These are phyloP conservation scores for Latrodectus geometricus DNA, from an alignment of 1,140 invertebrate genomes.

Conservation along the genomic window DNA sequence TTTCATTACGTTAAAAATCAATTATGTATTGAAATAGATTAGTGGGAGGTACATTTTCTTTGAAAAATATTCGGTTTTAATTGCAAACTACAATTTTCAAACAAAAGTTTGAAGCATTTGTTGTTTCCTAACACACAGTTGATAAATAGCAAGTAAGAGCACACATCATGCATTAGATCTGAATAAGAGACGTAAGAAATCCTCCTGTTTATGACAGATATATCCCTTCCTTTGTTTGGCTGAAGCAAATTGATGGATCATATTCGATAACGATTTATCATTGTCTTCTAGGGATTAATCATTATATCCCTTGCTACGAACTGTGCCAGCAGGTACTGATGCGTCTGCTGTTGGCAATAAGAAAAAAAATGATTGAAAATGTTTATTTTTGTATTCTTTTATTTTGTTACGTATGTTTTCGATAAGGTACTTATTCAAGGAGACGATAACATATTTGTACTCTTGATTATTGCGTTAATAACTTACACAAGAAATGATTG, in stretches of 20 bases:
- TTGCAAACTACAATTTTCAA: too few species aligned
- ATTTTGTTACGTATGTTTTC: conserved; percentile 15
- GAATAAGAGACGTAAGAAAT: too few species aligned
- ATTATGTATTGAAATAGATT: too few species aligned
- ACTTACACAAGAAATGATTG: not conserved
- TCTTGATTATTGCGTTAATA: not conserved
- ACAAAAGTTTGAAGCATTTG: too few species aligned
- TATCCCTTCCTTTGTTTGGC: conserved; percentile 27
- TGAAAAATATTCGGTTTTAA: too few species aligned
- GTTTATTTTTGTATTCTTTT: conserved; percentile 16
- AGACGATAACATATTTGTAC: conserved; percentile 13
- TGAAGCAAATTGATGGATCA: conserved; percentile 8
- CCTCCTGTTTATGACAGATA: conserved; percentile 25
- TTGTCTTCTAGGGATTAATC: conserved; percentile 40
- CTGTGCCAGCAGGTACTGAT: not conserved
- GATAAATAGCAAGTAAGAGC: too few species aligned
- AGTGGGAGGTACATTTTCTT: too few species aligned
- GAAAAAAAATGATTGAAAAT: conserved; percentile 30
- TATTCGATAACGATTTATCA: conserved; percentile 40
- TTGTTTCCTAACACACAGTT: too few species aligned
- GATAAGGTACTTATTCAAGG: conserved; percentile 19
- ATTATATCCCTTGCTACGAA: conserved; percentile 2
- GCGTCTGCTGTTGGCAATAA: not conserved
- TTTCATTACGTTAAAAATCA: too few species aligned
- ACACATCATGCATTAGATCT: too few species aligned